A percentile compares a stretch with the other conserved stretches of the same genome.
These are phyloP conservation scores for Desoria tigrina DNA, from an alignment of 2,888 invertebrate species.

Conservation along the genomic window DNA sequence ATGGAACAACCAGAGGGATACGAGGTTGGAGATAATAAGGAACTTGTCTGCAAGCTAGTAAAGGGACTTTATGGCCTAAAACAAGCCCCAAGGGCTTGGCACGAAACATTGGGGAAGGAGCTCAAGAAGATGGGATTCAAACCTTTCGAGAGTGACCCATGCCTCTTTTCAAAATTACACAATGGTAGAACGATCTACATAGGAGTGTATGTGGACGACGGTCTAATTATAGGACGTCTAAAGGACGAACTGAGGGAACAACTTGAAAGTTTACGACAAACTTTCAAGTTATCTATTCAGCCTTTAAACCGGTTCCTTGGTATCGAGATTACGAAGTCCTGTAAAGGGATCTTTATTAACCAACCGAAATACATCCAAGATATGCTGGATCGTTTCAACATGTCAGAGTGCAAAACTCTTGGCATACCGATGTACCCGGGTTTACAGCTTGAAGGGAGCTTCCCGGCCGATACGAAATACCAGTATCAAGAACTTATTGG, in stretches of 20 bases:
- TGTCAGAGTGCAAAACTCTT: conserved; percentile 27
- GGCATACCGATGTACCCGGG: conserved; percentile 27
- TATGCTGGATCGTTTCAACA: conserved; percentile 22
- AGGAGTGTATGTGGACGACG: conserved; percentile 50
- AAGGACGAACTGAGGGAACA: background rate
- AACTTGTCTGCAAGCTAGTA: no score
- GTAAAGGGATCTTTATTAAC: conserved; percentile 27
- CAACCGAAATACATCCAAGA: conserved; percentile 18
- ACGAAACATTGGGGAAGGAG: conserved; percentile 28
- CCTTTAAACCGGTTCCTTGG: conserved; percentile 26
- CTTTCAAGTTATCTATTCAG: conserved; percentile 18
- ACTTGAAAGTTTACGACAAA: background rate
- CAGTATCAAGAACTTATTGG: conserved; percentile 48
- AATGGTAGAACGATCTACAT: conserved; percentile 22
- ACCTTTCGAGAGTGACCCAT: conserved; percentile 28
- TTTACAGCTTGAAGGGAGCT: background rate
- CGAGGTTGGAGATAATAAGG: conserved; percentile 14
- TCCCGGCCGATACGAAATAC: background rate
- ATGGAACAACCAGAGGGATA: conserved; percentile 22
- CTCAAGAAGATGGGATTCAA: conserved; percentile 28
- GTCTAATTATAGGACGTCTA: conserved; percentile 16
- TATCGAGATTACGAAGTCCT: no score
- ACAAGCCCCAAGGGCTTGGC: conserved; percentile 48
- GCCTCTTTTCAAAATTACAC: conserved; percentile 20
- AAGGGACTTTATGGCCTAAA: conserved; percentile 52